Evolutionary conservation across 2,113 vertebrate species (phyloP).

Genomic region (Anarhynchus alexandrinus): DNA sequence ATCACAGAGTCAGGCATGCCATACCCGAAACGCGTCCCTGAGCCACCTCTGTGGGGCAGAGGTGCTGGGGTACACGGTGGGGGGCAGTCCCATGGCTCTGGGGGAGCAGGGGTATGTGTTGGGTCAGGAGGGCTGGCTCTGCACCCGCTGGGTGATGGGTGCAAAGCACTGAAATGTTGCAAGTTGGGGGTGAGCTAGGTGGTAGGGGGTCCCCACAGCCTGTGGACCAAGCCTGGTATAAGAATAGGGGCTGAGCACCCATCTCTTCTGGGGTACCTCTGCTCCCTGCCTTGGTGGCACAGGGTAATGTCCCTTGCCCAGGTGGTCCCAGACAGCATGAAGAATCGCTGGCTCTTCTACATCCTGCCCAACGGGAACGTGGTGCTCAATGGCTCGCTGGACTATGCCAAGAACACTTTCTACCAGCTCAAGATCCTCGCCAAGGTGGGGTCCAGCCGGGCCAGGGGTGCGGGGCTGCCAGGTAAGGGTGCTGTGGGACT

Average conservation of each 20-base stretch:
- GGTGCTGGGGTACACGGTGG: accelerated
- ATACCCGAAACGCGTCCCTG: neutral
- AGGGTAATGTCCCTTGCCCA: neutral
- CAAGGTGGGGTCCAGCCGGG: neutral
- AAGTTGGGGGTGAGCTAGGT: neutral
- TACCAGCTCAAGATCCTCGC: conserved; percentile 44
- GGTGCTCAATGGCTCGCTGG: conserved; percentile 42
- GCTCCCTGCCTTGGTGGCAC: neutral
- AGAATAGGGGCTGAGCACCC: neutral
- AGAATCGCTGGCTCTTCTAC: conserved; percentile 26
- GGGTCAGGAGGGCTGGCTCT: neutral
- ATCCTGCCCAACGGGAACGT: conserved; percentile 6
- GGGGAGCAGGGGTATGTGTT: neutral
- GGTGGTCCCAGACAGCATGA: neutral
- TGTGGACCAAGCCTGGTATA: neutral
- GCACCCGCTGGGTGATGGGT: neutral
- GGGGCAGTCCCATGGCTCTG: neutral
- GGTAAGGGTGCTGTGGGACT: neutral
- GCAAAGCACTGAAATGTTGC: neutral
- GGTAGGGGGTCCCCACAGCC: neutral
- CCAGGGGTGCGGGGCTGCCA: neutral
- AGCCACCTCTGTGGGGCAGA: neutral
- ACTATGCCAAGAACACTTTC: conserved; percentile 48
- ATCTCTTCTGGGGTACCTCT: neutral
- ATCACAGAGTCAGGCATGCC: accelerated